phyloP scores from a whole-genome alignment of 2,113 vertebrate species.

The Halichoeres trimaculatus region DNA sequence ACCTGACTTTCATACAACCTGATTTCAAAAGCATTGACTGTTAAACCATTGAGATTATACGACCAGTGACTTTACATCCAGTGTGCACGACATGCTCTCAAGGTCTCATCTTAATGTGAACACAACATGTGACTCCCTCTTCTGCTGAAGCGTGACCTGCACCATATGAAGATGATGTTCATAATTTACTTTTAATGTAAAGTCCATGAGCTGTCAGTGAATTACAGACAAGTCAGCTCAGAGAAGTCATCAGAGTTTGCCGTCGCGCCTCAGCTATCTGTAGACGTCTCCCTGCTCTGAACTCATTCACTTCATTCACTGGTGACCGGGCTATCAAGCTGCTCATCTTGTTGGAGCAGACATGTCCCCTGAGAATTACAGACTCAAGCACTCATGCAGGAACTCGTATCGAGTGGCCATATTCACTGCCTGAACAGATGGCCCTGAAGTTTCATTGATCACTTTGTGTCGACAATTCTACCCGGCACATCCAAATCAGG shows the following conservation, averaged over 20 bases:
- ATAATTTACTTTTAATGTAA: constrained; percentile 12
- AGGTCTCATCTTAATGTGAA: neutral
- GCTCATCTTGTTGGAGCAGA: constrained; percentile 23
- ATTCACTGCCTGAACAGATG: constrained; percentile 7
- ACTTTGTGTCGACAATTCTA: too few species aligned
- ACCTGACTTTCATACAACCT: neutral
- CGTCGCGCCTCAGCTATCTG: constrained; percentile 30
- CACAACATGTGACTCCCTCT: neutral
- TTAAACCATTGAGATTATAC: neutral
- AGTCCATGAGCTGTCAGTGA: constrained; percentile 20
- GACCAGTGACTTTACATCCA: neutral
- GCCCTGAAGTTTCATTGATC: too few species aligned
- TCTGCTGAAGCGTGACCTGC: neutral
- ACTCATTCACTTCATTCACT: constrained; percentile 1
- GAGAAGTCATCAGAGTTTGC: constrained; percentile 7
- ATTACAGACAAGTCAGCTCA: constrained; percentile 4
- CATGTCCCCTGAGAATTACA: constrained; percentile 2
- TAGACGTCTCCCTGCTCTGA: constrained; percentile 1
- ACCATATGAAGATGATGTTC: constrained; percentile 12
- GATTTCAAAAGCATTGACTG: neutral
- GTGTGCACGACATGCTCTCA: constrained; percentile 1
- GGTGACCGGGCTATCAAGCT: constrained; percentile 14
- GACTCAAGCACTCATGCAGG: neutral
- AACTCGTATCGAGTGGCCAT: neutral
- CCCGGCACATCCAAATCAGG: too few species aligned